Evolutionary conservation across 2,113 vertebrate species (phyloP).

Genomic region (Lagenorhynchus albirostris): DNA sequence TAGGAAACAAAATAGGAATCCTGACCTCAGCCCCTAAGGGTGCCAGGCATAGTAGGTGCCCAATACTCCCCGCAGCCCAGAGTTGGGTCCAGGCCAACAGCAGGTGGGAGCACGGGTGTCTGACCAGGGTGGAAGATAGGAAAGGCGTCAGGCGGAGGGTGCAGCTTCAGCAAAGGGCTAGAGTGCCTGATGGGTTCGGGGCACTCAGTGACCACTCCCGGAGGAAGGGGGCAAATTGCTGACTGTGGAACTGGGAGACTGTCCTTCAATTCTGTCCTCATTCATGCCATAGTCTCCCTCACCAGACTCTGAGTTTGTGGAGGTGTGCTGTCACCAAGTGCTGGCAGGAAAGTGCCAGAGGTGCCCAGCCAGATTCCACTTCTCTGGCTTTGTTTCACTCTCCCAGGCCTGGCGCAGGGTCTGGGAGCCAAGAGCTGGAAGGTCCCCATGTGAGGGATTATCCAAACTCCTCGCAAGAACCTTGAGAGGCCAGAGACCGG

Average conservation of each 20-base stretch:
- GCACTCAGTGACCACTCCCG: accelerated
- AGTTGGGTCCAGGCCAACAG: background rate
- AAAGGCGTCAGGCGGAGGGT: accelerated
- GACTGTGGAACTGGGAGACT: background rate
- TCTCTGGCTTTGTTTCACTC: background rate
- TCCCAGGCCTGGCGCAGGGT: background rate
- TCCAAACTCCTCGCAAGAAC: background rate
- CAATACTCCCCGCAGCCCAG: background rate
- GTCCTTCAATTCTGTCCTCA: background rate
- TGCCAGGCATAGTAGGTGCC: background rate
- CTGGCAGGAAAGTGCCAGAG: background rate
- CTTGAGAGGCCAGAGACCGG: accelerated
- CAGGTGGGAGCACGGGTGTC: background rate
- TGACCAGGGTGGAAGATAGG: accelerated
- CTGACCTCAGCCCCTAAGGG: no score
- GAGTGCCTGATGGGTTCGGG: no score
- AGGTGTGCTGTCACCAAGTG: background rate
- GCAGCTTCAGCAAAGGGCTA: background rate
- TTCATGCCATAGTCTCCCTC: background rate
- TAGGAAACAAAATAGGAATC: background rate
- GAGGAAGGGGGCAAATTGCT: background rate
- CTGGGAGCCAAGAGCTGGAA: background rate
- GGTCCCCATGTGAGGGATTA: accelerated
- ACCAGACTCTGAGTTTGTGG: background rate
- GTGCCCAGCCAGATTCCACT: background rate